Base-by-base conservation (phyloP, 2,797 vertebrate genomes). In the Tokudaia muenninki region DNA sequence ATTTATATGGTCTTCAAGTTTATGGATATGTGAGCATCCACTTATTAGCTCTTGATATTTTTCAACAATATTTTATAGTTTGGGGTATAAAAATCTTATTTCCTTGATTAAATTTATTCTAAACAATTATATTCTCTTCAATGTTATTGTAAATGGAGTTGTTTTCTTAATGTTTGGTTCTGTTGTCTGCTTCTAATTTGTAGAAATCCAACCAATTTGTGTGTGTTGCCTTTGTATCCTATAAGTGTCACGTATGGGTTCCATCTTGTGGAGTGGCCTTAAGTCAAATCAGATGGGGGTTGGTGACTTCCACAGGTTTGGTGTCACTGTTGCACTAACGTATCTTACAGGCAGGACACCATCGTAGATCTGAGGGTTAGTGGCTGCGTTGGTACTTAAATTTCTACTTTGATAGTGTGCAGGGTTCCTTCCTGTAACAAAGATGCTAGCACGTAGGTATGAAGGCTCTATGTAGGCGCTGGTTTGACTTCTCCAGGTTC, bases 41-140 rank as follows among this genome's bases (percentile, higher is more conserved):
- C 19, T 75, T 82, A 37, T 34, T 82, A 82, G 57, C 41, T 94
- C 24, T 75, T 89, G 22, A 13, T 72, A 37, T 59, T 70, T 88
- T 93, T 50, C 13, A 78, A 87, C 29, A 78, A 55, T 79, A 61
- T 87, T 87, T 78, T 67, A 63, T 34, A 65, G 11, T 65, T 78
- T 78, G 9, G 17, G 41, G 4, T 55, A 78, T 67, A 63, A 44
- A 41, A 67, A n/a, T 67, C 47, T 78, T 78, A 67, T 52, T 67
- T 65, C 59, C 47, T 87, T 55, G 11, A 65, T 86, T 44, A 78
- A 77, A 55, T 31, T 87, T 50, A n/a, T 55, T 65, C 47, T 63
- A 78, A 87, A 77, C 34, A 77, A 55, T 67, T 78, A 41, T 79
- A 26, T 79, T 87, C 44, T 86, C 65, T 86, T 67, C n/a, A 7